phyloP scores from a whole-genome alignment of 2,797 vertebrate species.

The Mastacembelus armatus region DNA sequence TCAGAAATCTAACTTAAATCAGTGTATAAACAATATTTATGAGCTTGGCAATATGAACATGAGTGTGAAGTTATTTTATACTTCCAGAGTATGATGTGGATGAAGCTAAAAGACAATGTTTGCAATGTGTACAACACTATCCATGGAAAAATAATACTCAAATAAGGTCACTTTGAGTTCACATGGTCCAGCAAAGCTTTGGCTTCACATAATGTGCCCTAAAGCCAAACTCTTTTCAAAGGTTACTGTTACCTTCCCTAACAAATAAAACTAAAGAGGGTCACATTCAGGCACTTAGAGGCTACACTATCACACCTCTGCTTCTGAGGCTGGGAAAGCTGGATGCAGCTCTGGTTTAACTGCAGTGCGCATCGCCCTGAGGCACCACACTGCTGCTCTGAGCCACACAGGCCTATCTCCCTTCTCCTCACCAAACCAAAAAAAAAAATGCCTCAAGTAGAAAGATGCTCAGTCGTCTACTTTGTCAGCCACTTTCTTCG shows the following conservation, averaged over 20 bases:
- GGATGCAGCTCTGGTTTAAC: conserved; percentile 51
- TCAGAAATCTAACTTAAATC: conserved; percentile 25
- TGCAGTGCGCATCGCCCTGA: conserved; percentile 36
- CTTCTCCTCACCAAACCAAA: conserved; percentile 35
- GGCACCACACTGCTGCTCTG: conserved; percentile 51
- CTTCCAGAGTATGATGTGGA: conserved; percentile 28
- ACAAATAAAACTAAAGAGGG: conserved; percentile 67
- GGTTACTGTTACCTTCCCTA: conserved; percentile 53
- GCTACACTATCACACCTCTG: conserved; percentile 56
- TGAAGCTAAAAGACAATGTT: conserved; percentile 40
- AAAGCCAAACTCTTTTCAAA: conserved; percentile 64
- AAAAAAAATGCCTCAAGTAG: conserved; percentile 28
- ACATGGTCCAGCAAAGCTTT: conserved; percentile 87
- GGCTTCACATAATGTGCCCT: conserved; percentile 81
- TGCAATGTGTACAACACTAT: conserved; percentile 24
- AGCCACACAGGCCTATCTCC: conserved; percentile 57
- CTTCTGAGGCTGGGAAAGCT: conserved; percentile 60
- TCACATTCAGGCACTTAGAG: conserved; percentile 76
- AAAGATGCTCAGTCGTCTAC: conserved; percentile 85
- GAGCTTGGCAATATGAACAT: conserved; percentile 24
- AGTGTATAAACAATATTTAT: conserved; percentile 19
- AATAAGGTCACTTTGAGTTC: conserved; percentile 93
- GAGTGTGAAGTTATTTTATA: conserved; percentile 14
- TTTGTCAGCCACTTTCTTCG: conserved; percentile 86
- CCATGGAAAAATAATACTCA: conserved; percentile 74